Base-by-base conservation (phyloP, 2,888 invertebrate genomes). In the Cheilosia impressa region DNA sequence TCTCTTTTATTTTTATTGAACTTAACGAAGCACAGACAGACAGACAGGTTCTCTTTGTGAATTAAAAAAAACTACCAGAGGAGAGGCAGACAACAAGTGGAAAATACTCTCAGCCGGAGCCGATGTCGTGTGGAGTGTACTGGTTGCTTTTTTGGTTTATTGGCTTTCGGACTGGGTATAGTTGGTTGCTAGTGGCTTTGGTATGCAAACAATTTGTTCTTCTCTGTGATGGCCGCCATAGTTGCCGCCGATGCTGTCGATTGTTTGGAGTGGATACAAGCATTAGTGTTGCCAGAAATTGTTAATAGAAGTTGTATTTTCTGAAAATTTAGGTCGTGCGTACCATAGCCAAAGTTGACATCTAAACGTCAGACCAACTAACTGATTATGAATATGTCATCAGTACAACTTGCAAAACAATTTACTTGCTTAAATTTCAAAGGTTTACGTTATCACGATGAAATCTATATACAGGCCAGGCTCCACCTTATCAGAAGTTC, bases 61-160 rank as follows among this genome's bases (percentile, higher is more conserved):
- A 66, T 45, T 15, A 13, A 63, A 43, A 41, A 41, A 24, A 24
- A 27, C 27, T 6, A 4, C 7, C 27, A n/a, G 17, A 17, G 58
- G 68, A n/a, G 17, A 17, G 58, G 68, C 71, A 52, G 58, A 76
- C 71, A 82, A 82, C 71, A 82, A 82, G 71, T 71, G 63, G 69
- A 76, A 69, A 43, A 38, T 43, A 24, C 24, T 31, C 58, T 58
- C 38, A 38, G 13, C 13, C 38, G 13, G 27, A 38, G n/a, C 15
- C 38, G 63, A 34, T 45, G 71, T 19, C 63, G 69, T 71, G 58
- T 10, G 0, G 0, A 13, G 3, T 38, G 68, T 69, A 52, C 9
- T 27, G 17, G 10, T 9, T 13, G 4, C 34, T 24, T 24, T 22
- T 63, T 22, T 68, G 31, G 62, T 22, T 52, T 43, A 62, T 80